Percentiles rank a stretch among this genome's conserved stretches.
Conservation (phyloP, 2,113 vertebrate species). For the Scatophagus argus region DNA sequence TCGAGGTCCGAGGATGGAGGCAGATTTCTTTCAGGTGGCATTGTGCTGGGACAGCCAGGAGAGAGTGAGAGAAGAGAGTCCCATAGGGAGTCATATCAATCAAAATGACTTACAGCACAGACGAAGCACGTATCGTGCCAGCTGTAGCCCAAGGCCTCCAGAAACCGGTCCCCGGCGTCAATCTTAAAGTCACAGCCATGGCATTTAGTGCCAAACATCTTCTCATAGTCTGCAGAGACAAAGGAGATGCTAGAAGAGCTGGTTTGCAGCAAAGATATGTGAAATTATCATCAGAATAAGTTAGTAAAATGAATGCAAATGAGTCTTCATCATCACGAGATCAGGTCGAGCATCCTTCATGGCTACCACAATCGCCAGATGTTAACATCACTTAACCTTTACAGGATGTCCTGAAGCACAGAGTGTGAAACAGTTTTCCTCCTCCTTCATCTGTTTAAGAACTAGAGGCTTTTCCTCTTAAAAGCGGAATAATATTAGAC, state of each 20-base stretch:
- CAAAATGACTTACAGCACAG: constrained; percentile 93
- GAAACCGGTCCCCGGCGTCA: constrained; percentile 97
- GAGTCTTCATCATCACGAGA: constrained; percentile 20
- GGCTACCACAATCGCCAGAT: constrained; percentile 14
- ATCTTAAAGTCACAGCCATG: constrained; percentile 99
- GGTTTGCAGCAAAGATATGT: neutral
- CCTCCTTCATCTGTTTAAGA: constrained; percentile 47
- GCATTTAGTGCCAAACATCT: constrained; percentile 99
- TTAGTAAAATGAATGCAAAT: constrained; percentile 21
- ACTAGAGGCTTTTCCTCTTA: constrained; percentile 11
- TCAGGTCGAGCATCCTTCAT: constrained; percentile 5
- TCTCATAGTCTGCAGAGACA: constrained; percentile 92
- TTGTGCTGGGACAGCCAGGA: constrained; percentile 54
- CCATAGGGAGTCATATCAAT: constrained; percentile 68
- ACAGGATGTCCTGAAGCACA: constrained; percentile 2
- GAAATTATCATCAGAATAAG: constrained; percentile 9
- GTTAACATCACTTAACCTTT: constrained; percentile 53
- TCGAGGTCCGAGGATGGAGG: constrained; percentile 37
- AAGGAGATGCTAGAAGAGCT: neutral
- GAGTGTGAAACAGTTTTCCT: constrained; percentile 34
- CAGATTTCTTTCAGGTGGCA: constrained; percentile 60
- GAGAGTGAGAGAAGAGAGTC: constrained; percentile 33
- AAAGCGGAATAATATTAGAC: constrained; percentile 28
- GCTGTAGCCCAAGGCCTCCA: constrained; percentile 98
- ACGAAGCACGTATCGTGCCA: constrained; percentile 99